Base-by-base conservation (phyloP, 2,888 invertebrate species). In the Scaptomyza polygonia region DNA sequence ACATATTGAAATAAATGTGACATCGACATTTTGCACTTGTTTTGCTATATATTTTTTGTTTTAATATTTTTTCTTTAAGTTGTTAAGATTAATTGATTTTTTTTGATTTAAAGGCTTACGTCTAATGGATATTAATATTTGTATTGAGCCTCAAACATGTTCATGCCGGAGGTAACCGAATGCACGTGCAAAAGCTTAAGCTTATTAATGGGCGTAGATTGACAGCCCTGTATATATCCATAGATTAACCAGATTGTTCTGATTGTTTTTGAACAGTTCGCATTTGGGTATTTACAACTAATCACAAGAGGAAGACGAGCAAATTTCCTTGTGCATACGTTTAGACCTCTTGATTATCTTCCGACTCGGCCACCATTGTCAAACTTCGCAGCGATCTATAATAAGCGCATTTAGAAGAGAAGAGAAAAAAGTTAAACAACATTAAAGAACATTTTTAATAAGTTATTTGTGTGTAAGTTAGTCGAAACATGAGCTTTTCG, bases 311-410 rank as follows among this genome's bases (percentile, higher is more conserved):
- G 84, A 79, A 75, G 70, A 67, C 71, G 79, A 77, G 78, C 72
- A 61, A 58, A 62, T 54, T 70, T 63, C 64, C 77, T 70, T 67
- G 56, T 69, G 67, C 66, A 52, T 67, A 47, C 39, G 64, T 72
- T 76, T 80, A 89, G 55, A 81, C 82, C 61, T 84, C 79, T 72
- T 89, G 85, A 48, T 75, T 85, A 56, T 87, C 81, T 56, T 89
- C 86, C 14, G 83, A 78, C 73, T 86, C 89, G 69, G 84, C 90
- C 36, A 89, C 90, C 77, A 89, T 90, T 57, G 91, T 90, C 58
- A 92, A 88, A 80, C 92, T 92, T 72, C 92, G 89, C 65, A 92
- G 80, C 52, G 92, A 92, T 89, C 92, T 92, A 70, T 56, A 48
- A 16, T 27, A n/a, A 14, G 14, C 9, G 39, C 14, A 43, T 34